Base-by-base conservation (phyloP, 1,140 invertebrate species). In the Drosophila rhopaloa region DNA sequence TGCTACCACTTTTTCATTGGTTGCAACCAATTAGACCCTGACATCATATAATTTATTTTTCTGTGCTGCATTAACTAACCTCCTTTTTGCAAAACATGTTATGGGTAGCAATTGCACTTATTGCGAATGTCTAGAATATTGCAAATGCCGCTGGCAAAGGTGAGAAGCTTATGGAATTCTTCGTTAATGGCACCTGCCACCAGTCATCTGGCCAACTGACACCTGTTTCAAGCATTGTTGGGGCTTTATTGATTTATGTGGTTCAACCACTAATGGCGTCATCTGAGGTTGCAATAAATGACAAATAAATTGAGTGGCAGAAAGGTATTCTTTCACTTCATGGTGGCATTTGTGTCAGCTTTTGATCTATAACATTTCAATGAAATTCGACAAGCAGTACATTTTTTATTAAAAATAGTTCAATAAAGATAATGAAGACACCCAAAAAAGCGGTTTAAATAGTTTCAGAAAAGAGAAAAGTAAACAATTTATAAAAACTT, bases 181-280 rank as follows among this genome's bases (percentile, higher is more conserved):
- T 50, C 19, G 67, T 63, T 57, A 51, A 50, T 67, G 75, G 60
- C 82, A 86, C 75, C 82, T 86, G 61, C 44, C 50, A 35, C 14
- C 27, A 37, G 55, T 57, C 67, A 68, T 65, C 38, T 62, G 44
- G 43, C 43, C 41, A 48, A 51, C 40, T 75, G 72, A 35, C 67
- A 70, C 63, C 63, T 70, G 5, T 50, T 48, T 37, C 38, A 48
- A 35, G 68, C 68, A 72, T 54, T 84, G 59, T 76, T 88, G 66
- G 29, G 79, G 84, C 84, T 88, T 88, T 80, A 88, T 88, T 89
- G 84, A 88, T 88, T 88, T 71, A 41, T 74, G 58, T 47, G 35
- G 35, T 14, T 57, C 27, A 47, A 56, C 63, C 35, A n/a, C 67
- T 57, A 71, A 71, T 71, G 67, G 27, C 65, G 67, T 70, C 67